phyloP scores from a whole-genome alignment of 2,797 vertebrate genomes.

The Mallotus villosus region DNA sequence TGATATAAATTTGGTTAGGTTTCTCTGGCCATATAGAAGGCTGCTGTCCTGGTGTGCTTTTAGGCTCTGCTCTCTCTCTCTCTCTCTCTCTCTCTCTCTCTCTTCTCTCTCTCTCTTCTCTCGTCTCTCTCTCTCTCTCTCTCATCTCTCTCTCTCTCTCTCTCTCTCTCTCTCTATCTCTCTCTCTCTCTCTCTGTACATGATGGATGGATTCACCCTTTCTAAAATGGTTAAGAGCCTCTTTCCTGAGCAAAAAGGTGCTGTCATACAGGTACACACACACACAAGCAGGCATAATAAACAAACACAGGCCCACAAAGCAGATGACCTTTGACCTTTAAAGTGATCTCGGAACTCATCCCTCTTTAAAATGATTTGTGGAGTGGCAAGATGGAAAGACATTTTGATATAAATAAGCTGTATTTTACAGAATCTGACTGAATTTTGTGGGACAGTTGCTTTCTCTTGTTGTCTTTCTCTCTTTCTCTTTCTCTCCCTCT shows the following conservation, averaged over 20 bases:
- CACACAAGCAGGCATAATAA: background rate
- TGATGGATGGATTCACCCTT: slow-evolving; percentile 72
- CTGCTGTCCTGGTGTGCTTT: slow-evolving; percentile 62
- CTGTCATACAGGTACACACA: slow-evolving; percentile 28
- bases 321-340: slow-evolving; percentile 24
- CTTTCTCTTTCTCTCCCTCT: slow-evolving; percentile 17
- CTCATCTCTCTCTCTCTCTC: slow-evolving; percentile 50
- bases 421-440: slow-evolving; percentile 32
- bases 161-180: slow-evolving; percentile 54
- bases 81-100: slow-evolving; percentile 53
- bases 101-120: slow-evolving; percentile 50
- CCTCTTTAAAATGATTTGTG: background rate
- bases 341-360: background rate
- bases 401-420: background rate
- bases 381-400: too few relatives aligned
- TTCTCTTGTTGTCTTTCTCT: slow-evolving; percentile 18
- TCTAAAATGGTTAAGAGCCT: slow-evolving; percentile 69
- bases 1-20: slow-evolving; percentile 77
- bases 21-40: slow-evolving; percentile 21
- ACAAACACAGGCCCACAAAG: background rate
- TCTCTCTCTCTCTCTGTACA: slow-evolving; percentile 49
- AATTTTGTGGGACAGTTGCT: slow-evolving; percentile 20
- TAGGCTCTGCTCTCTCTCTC: slow-evolving; percentile 56
- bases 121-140: slow-evolving; percentile 49
- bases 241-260: slow-evolving; percentile 58